A percentile compares a stretch with the other conserved stretches of the same genome.
These are phyloP conservation scores for Melipona quadrifasciata DNA, from an alignment of 1,140 invertebrate species.

Conservation along the genomic window DNA sequence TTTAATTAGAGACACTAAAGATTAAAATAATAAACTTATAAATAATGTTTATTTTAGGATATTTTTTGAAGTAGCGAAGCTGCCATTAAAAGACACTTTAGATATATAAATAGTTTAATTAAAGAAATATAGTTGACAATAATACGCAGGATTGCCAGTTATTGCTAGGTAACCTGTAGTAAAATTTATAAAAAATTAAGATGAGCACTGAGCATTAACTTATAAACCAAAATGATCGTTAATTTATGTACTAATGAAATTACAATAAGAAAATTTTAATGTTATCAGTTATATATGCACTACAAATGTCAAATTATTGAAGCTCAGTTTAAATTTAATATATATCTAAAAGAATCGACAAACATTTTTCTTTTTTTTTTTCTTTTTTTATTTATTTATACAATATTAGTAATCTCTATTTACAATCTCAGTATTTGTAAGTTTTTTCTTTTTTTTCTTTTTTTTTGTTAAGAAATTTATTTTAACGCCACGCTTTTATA, in stretches of 20 bases:
- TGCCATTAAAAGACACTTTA: slow-evolving; percentile 82
- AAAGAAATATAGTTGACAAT: slow-evolving; percentile 19
- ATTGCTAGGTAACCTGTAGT: slow-evolving; percentile 34
- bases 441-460: background rate
- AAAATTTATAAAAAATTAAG: slow-evolving; percentile 16
- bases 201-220: slow-evolving; percentile 17
- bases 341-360: slow-evolving; percentile 18
- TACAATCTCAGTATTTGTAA: slow-evolving; percentile 69
- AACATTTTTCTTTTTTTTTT: slow-evolving; percentile 18
- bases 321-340: slow-evolving; percentile 47
- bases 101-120: slow-evolving; percentile 60
- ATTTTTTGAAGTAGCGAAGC: slow-evolving; percentile 92
- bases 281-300: slow-evolving; percentile 1
- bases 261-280: background rate
- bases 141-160: slow-evolving; percentile 25
- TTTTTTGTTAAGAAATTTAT: slow-evolving; percentile 73
- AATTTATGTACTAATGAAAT: slow-evolving; percentile 29
- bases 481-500: slow-evolving; percentile 71
- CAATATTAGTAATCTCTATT: slow-evolving; percentile 50
- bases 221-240: slow-evolving; percentile 19
- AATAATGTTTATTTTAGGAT: slow-evolving; percentile 84
- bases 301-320: slow-evolving; percentile 28
- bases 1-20: background rate
- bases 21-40: background rate
- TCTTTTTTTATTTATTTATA: slow-evolving; percentile 63